These are phyloP conservation scores for Capitulum mitella DNA, from an alignment of 2,888 invertebrate genomes.

Conservation along the genomic window DNA sequence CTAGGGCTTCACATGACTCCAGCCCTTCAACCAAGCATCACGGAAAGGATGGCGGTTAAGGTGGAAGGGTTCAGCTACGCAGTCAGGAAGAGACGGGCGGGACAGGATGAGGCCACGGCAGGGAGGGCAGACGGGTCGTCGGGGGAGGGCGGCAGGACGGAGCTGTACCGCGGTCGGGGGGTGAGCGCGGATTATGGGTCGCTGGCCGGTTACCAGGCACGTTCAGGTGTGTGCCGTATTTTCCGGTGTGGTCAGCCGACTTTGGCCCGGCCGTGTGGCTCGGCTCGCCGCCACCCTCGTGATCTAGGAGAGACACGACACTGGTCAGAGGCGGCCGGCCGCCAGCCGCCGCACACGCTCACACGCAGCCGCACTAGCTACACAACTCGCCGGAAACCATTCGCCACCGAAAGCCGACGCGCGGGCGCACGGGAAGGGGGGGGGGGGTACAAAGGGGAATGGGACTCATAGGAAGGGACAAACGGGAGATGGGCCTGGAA, in stretches of 20 bases:
- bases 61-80: no score
- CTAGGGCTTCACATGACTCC: no score
- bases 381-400: background rate
- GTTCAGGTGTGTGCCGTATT: conserved; percentile 1
- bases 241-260: background rate
- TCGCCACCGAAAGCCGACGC: background rate
- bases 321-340: background rate
- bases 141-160: background rate
- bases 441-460: background rate
- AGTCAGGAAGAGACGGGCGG: background rate
- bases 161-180: background rate
- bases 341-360: background rate
- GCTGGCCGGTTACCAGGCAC: background rate
- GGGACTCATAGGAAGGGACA: conserved; percentile 24
- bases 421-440: background rate
- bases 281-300: background rate
- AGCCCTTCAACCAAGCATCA: no score
- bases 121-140: background rate
- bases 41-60: no score
- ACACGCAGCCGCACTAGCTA: background rate
- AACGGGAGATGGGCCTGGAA: background rate
- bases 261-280: background rate
- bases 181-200: background rate
- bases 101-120: background rate
- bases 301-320: conserved; percentile 3